A percentile compares a stretch with the other conserved stretches of the same genome.
Conservation (phyloP, 1,140 invertebrate genomes). For the Drosophila sproati region DNA sequence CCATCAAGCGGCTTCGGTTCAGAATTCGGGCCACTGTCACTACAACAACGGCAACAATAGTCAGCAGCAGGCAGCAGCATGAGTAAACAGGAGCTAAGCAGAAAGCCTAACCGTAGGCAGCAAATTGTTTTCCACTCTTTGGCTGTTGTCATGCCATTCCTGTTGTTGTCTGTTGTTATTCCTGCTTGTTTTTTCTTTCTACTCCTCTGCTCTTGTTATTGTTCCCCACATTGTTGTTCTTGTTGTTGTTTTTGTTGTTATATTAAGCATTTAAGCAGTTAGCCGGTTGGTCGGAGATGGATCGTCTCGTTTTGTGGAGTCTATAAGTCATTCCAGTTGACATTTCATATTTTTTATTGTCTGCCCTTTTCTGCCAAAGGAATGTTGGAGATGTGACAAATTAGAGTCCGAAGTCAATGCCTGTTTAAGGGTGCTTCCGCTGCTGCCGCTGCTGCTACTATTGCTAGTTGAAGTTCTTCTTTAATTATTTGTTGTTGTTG, state of each 20-base stretch:
- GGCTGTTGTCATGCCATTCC: constrained; percentile 36
- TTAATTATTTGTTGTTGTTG: constrained; percentile 22
- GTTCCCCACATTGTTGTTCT: constrained; percentile 32
- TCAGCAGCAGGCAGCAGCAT: constrained; percentile 17
- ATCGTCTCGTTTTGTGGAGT: constrained; percentile 47
- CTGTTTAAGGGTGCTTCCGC: constrained; percentile 26
- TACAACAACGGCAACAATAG: constrained; percentile 58
- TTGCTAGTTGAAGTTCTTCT: constrained; percentile 33
- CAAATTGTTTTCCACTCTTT: constrained; percentile 76
- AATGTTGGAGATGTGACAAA: constrained; percentile 51
- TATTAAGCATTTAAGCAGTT: constrained; percentile 78
- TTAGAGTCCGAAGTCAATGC: constrained; percentile 35
- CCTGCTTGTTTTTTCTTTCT: constrained; percentile 32
- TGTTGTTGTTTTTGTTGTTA: constrained; percentile 44
- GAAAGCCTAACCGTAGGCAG: constrained; percentile 52
- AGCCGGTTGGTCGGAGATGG: constrained; percentile 57
- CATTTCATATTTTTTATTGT: constrained; percentile 52
- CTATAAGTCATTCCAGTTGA: constrained; percentile 68
- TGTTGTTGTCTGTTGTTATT: constrained; percentile 39
- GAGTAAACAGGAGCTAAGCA: constrained; percentile 24
- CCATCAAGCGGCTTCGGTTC: constrained; percentile 68
- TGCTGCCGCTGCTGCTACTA: constrained; percentile 1
- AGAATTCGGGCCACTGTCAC: constrained; percentile 57
- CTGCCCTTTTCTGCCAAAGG: constrained; percentile 14
- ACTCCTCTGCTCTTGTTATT: constrained; percentile 40